These are phyloP conservation scores for Sebastes cheni DNA, from an alignment of 2,797 vertebrate species.

Conservation along the genomic window DNA sequence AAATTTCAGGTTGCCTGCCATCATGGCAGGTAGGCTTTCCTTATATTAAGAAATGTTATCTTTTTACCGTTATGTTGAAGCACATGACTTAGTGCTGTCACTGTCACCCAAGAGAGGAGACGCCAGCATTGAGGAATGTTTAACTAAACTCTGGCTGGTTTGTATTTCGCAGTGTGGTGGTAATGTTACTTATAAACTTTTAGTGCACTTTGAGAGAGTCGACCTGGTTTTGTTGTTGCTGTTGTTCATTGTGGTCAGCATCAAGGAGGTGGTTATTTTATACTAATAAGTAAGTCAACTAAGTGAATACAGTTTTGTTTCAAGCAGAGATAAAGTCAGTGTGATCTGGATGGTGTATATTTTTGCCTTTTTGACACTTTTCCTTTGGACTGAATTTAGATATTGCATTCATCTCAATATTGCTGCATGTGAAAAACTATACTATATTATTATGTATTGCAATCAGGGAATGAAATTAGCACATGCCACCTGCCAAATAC, in stretches of 20 bases:
- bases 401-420: neutral
- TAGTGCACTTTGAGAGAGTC: neutral
- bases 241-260: neutral
- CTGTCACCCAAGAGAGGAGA: constrained; percentile 28
- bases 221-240: neutral
- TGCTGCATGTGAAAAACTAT: neutral
- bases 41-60: too few relatives aligned
- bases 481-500: too few relatives aligned
- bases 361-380: neutral
- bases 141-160: neutral
- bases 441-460: neutral
- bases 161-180: neutral
- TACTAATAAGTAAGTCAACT: neutral
- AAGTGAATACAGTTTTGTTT: neutral
- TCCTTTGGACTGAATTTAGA: neutral
- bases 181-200: too few relatives aligned
- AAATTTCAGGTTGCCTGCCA: too few relatives aligned
- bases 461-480: too few relatives aligned
- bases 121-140: neutral
- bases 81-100: constrained; percentile 71
- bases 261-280: neutral
- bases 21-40: too few relatives aligned
- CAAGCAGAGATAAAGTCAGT: neutral
- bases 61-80: constrained; percentile 18
- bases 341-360: neutral